A percentile compares a stretch with the other conserved stretches of the same genome.
These are phyloP conservation scores for Rhodeus uyekii DNA, from an alignment of 2,797 vertebrate species.

Conservation along the genomic window DNA sequence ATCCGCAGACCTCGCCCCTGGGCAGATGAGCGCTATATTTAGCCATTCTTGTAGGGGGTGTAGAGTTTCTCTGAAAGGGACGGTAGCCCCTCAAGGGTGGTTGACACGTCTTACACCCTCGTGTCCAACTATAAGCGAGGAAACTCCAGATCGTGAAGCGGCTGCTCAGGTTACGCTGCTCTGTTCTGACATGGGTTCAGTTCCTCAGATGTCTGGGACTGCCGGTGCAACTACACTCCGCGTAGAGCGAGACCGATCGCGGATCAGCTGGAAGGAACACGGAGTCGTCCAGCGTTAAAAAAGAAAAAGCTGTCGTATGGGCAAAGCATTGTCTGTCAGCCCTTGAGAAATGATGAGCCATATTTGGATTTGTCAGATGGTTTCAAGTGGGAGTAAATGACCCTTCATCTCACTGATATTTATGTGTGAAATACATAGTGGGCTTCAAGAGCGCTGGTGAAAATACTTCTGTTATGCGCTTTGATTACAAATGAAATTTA, in stretches of 20 bases:
- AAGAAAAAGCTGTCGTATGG: conserved; percentile 65
- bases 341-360: conserved; percentile 59
- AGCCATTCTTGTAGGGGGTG: conserved; percentile 63
- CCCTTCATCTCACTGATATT: background rate
- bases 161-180: conserved; percentile 37
- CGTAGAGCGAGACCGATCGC: background rate
- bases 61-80: conserved; percentile 64
- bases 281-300: conserved; percentile 61
- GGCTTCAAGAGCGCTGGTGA: too few species aligned
- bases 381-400: background rate
- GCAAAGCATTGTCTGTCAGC: conserved; percentile 54
- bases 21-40: conserved; percentile 81
- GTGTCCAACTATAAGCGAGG: background rate
- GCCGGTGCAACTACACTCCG: background rate
- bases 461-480: background rate
- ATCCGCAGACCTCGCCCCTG: conserved; percentile 54
- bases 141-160: conserved; percentile 51
- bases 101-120: conserved; percentile 37
- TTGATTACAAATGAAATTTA: background rate
- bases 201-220: background rate
- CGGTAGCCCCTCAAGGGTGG: conserved; percentile 47
- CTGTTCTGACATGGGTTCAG: conserved; percentile 37
- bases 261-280: conserved; percentile 26
- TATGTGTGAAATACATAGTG: background rate
- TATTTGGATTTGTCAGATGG: conserved; percentile 66